Base-by-base conservation (phyloP, 1,140 invertebrate species). In the Trichogramma pretiosum region DNA sequence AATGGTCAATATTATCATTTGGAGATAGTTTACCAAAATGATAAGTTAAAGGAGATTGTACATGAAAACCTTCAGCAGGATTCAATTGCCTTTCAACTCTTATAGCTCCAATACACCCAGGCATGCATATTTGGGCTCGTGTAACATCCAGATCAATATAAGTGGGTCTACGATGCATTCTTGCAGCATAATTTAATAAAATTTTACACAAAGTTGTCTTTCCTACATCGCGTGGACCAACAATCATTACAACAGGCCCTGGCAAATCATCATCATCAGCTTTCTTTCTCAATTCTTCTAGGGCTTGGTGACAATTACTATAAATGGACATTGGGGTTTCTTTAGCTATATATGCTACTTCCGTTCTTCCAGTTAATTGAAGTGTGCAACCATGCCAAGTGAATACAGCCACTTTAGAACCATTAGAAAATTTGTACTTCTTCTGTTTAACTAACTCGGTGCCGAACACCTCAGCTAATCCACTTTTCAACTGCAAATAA, bases 241-340 rank as follows among this genome's bases (percentile, higher is more conserved):
- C 91, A 7, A 99, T 68, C 84, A 98, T 87, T 1, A 85, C 82
- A 21, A 89, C 83, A 0, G 88, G 88, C 0, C 88, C 89, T 39
- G 81, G 71, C 7, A 73, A 77, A 37, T 81, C 80, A 21, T 84
- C 80, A 45, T 81, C 78, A 56, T 84, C 81, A 2, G 88, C 87
- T 24, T 85, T 83, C 21, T 80, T 73, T 53, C 94, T 74, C 63
- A 96, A 78, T 56, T 91, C 80, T 67, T 98, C 94, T 47, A 99
- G 70, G 4, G 88, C 92, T 5, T 85, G 89, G 68, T 98, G 95
- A 24, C 89, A 86, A 70, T 99, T 99, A 1, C 95, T 73, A 66
- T 99, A 98, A 44, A 93, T 79, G 56, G 87, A 79, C 93, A 97
- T 96, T 3, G 93, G 93, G 0, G 93, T 97, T 67, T 96, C 93